Base-by-base conservation (phyloP, 2,113 vertebrate genomes). In the Octodon degus region DNA sequence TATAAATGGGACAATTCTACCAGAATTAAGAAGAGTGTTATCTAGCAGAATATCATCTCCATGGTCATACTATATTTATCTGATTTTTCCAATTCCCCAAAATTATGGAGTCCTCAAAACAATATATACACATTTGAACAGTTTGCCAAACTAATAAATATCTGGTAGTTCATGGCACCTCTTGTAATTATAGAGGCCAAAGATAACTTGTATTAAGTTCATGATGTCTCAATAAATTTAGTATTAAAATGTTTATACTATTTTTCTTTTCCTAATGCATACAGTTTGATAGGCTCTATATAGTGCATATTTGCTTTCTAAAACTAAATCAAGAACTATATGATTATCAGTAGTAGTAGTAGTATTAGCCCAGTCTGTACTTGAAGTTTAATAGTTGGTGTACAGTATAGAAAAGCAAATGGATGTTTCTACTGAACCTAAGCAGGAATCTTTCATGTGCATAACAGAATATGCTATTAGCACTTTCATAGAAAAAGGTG, bases 321-420 rank as follows among this genome's bases (percentile, higher is more conserved):
- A 94, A 94, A 70, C 43, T 93, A 82, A 96, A 24, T 19, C 91
- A 65, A 91, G n/a, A 88, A 83, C 25, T 76, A 16, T 58, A 37
- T 40, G 50, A 25, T n/a, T 90, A 65, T n/a, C 47, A 53, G 20
- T 94, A 32, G 13, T 50, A 37, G n/a, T 58, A 22, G 32, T 90
- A 77, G n/a, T 53, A 50, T 24, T 92, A 86, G 80, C 74, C 60
- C 63, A 89, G 86, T 77, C n/a, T 76, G 4, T 37, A 77, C 65
- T 81, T 84, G 5, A 93, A 89, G 8, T 60, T 93, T 68, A 81
- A 37, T 24, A 86, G 8, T 34, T 74, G 34, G 32, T 24, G 0
- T 92, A 60, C 22, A 77, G 7, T 20, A 37, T n/a, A 22, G 30
- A 58, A 92, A 55, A 87, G 40, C 19, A 58, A 58, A 50, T 82